Evolutionary conservation across 2,797 vertebrate genomes (phyloP).

Genomic region (Xenops minutus): DNA sequence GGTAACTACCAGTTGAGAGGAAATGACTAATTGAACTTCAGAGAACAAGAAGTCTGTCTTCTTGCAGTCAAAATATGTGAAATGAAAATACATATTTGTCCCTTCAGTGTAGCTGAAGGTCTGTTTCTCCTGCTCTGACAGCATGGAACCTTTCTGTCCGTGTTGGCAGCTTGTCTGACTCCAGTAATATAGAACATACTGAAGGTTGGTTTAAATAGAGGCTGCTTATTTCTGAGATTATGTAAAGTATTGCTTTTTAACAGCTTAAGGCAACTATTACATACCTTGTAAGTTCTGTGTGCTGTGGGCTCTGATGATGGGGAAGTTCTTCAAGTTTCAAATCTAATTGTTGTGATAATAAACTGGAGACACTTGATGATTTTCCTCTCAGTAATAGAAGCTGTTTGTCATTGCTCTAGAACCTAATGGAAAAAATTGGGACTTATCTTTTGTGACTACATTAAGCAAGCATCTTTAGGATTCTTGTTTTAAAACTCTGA

Average conservation of each 20-base stretch:
- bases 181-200: conserved; percentile 6
- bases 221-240: conserved; percentile 7
- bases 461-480: not conserved
- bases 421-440: not conserved
- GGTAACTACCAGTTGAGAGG: conserved; percentile 69
- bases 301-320: not conserved
- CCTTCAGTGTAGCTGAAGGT: conserved; percentile 45
- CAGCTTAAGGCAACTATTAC: not conserved
- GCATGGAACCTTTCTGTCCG: conserved; percentile 52
- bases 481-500: not conserved
- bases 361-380: not conserved
- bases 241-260: conserved; percentile 10
- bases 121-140: conserved; percentile 57
- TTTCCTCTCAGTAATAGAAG: not conserved
- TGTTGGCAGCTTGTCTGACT: conserved; percentile 58
- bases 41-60: conserved; percentile 73
- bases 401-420: not conserved
- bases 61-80: conserved; percentile 67
- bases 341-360: not conserved
- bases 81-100: conserved; percentile 62
- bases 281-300: not conserved
- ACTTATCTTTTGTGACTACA: not conserved
- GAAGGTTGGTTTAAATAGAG: conserved; percentile 8
- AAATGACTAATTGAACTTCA: conserved; percentile 73
- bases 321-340: not conserved